Percentiles rank a stretch among this genome's conserved stretches.
Evolutionary conservation across 2,797 vertebrate genomes (phyloP).

Genomic region (Cyprinodon diabolis): DNA sequence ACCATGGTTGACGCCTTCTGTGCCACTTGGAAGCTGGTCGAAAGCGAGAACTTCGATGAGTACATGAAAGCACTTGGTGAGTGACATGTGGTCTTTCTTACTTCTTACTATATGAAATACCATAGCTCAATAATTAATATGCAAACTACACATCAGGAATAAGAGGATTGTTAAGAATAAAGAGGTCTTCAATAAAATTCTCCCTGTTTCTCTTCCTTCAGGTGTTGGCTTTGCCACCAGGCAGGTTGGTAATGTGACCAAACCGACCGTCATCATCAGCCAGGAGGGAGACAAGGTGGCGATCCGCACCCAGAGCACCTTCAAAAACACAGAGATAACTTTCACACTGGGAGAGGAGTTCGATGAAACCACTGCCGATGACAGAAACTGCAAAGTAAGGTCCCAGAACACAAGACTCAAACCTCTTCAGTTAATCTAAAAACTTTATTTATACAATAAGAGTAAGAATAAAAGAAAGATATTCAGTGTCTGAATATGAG

Average conservation of each 20-base stretch:
- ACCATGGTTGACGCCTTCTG: constrained; percentile 95
- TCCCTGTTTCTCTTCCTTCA: constrained; percentile 42
- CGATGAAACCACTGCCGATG: constrained; percentile 88
- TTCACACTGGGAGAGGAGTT: constrained; percentile 94
- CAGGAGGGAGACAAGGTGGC: constrained; percentile 88
- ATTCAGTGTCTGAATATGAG: background rate
- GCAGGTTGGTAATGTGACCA: constrained; percentile 92
- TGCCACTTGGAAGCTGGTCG: constrained; percentile 92
- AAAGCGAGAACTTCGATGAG: constrained; percentile 93
- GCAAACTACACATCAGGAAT: background rate
- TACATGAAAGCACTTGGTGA: constrained; percentile 93
- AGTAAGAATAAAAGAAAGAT: background rate
- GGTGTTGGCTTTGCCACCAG: constrained; percentile 91
- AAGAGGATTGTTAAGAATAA: background rate
- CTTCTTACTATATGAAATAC: background rate
- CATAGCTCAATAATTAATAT: background rate
- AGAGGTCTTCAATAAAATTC: background rate
- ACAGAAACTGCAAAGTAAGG: constrained; percentile 93
- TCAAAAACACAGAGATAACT: constrained; percentile 91
- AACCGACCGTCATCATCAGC: constrained; percentile 90
- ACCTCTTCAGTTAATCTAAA: background rate
- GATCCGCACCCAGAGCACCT: constrained; percentile 88
- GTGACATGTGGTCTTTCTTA: constrained; percentile 41
- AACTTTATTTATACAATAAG: background rate
- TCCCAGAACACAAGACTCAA: background rate